These are phyloP conservation scores for Luffia ferchaultella DNA, from an alignment of 2,888 invertebrate species.

Conservation along the genomic window DNA sequence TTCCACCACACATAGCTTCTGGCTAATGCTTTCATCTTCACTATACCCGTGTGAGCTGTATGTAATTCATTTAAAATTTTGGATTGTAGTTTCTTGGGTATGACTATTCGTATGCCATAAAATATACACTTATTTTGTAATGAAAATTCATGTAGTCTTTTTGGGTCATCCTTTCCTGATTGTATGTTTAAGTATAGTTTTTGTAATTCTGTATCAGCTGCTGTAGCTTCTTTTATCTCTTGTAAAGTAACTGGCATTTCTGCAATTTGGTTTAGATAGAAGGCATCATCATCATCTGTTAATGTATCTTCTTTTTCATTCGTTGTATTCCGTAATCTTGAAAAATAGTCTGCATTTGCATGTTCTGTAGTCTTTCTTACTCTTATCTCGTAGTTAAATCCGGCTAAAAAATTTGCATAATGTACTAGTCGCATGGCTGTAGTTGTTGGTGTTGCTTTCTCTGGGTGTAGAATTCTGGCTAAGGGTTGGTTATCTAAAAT, in stretches of 20 bases:
- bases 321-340: constrained; percentile 3
- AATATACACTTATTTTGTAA: constrained; percentile 13
- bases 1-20: constrained; percentile 17
- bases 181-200: constrained; percentile 9
- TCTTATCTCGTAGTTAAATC: constrained; percentile 17
- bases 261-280: constrained; percentile 11
- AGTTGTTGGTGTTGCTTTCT: constrained; percentile 16
- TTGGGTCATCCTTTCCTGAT: constrained; percentile 3
- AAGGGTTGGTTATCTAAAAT: constrained; percentile 30
- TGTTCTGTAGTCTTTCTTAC: constrained; percentile 14
- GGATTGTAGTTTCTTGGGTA: constrained; percentile 6
- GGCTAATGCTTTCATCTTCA: constrained; percentile 20
- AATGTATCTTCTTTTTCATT: not conserved
- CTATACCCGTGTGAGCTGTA: constrained; percentile 18
- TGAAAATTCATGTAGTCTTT: constrained; percentile 16
- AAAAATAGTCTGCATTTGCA: constrained; percentile 9
- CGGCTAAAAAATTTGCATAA: constrained; percentile 17
- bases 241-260: constrained; percentile 10
- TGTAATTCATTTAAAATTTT: constrained; percentile 11
- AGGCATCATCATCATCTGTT: constrained; percentile 2
- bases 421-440: constrained; percentile 18
- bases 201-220: constrained; percentile 8
- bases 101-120: constrained; percentile 8
- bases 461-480: constrained; percentile 22
- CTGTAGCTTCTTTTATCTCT: constrained; percentile 9